Conservation (phyloP, 2,797 vertebrate species). For the Sebastes kiyomatsui region DNA sequence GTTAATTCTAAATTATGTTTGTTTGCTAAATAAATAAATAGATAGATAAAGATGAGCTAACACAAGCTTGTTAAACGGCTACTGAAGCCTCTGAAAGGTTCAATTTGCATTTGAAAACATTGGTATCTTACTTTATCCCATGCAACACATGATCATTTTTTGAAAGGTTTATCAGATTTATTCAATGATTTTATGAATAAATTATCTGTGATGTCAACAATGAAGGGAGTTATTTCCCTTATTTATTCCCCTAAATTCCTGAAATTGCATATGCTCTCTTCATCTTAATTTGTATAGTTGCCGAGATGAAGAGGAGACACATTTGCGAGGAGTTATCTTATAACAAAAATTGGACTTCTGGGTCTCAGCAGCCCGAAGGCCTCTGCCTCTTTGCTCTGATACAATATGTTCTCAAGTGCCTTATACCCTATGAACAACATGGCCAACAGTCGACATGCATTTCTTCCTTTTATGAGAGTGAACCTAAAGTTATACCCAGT, state of each 20-base stretch:
- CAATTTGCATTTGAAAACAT: background rate
- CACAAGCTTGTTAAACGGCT: background rate
- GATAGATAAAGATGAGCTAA: background rate
- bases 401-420: background rate
- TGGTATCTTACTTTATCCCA: background rate
- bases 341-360: background rate
- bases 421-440: background rate
- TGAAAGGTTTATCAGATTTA: background rate
- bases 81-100: background rate
- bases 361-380: background rate
- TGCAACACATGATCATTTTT: background rate
- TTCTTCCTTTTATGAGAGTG: background rate
- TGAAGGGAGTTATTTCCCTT: background rate
- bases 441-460: background rate
- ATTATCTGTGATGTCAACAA: background rate
- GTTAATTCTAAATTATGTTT: background rate
- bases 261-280: background rate
- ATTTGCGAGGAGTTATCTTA: background rate
- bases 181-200: background rate
- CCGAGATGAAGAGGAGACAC: background rate
- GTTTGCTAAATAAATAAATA: background rate
- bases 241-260: background rate
- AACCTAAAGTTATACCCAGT: conserved; percentile 81
- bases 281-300: background rate
- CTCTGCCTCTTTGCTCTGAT: background rate